Evolutionary conservation across 2,888 invertebrate species (phyloP).

Genomic region (Parascotia fuliginaria): DNA sequence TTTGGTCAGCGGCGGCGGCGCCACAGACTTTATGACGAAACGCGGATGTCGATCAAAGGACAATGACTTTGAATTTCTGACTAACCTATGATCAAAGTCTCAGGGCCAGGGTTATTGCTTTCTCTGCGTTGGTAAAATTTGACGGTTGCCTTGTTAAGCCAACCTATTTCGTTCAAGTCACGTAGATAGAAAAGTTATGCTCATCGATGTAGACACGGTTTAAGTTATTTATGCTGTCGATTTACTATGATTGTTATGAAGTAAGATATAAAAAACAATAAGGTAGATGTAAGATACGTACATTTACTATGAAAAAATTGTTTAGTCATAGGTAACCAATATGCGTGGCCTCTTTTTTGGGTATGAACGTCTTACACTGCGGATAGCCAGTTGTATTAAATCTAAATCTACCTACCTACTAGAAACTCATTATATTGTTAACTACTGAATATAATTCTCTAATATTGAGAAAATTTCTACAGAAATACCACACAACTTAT

Average conservation of each 20-base stretch:
- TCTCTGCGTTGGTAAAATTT: conserved; percentile 45
- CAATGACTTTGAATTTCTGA: conserved; percentile 61
- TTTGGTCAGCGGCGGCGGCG: conserved; percentile 16
- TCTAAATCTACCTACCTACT: too few relatives aligned
- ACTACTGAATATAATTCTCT: too few relatives aligned
- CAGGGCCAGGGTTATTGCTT: conserved; percentile 54
- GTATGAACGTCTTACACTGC: too few relatives aligned
- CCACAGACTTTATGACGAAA: conserved; percentile 57
- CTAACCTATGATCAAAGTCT: conserved; percentile 49
- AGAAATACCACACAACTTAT: too few relatives aligned
- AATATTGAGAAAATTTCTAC: too few relatives aligned
- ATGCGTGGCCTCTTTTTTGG: too few relatives aligned
- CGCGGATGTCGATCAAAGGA: conserved; percentile 71
- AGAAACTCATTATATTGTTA: too few relatives aligned
- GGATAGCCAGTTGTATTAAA: too few relatives aligned
- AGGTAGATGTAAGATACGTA: too few relatives aligned
- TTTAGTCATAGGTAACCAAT: too few relatives aligned
- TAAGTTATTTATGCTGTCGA: not conserved
- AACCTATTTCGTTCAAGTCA: conserved; percentile 21
- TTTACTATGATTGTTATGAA: not conserved
- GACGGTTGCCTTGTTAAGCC: conserved; percentile 9
- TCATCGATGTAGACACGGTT: not conserved
- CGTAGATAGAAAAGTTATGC: not conserved
- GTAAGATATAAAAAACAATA: not conserved
- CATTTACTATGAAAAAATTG: too few relatives aligned